Percentiles rank a stretch among this genome's conserved stretches.
phyloP scores from a whole-genome alignment of 2,113 vertebrate genomes.

The Eira barbara region DNA sequence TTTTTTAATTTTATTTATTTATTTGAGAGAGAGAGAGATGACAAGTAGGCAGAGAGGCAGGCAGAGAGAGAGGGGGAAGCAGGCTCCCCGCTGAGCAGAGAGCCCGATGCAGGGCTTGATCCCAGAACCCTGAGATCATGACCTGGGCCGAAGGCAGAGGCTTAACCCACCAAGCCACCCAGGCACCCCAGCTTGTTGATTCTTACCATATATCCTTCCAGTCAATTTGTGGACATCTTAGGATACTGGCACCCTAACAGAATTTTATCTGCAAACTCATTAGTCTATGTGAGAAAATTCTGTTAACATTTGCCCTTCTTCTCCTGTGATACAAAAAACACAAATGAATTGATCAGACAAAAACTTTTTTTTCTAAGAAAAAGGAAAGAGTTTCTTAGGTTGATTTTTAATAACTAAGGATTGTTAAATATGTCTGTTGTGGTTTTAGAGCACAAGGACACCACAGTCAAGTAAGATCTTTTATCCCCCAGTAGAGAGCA shows the following conservation, averaged over 20 bases:
- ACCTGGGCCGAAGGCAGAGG: too few species aligned
- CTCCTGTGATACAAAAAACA: not conserved
- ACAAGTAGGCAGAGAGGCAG: too few species aligned
- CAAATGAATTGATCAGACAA: conserved; percentile 23
- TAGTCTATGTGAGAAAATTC: not conserved
- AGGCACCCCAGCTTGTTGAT: not conserved
- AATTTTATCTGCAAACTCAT: not conserved
- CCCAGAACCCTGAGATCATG: too few species aligned
- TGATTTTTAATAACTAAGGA: conserved; percentile 54
- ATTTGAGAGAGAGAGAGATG: too few species aligned
- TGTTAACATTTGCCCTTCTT: not conserved
- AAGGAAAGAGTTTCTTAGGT: conserved; percentile 19
- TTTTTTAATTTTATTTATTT: too few species aligned
- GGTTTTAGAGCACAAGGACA: conserved; percentile 55
- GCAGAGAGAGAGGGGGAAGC: too few species aligned
- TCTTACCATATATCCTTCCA: not conserved
- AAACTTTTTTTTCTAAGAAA: not conserved
- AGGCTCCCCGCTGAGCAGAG: too few species aligned
- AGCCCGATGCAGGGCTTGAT: too few species aligned
- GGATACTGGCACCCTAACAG: not conserved
- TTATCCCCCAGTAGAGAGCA: conserved; percentile 42
- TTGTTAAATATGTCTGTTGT: conserved; percentile 58
- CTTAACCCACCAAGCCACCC: too few species aligned
- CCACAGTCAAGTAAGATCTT: conserved; percentile 46
- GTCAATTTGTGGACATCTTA: not conserved